Conservation (phyloP, 2,113 vertebrate species). For the Syngnathoides biaculeatus region DNA sequence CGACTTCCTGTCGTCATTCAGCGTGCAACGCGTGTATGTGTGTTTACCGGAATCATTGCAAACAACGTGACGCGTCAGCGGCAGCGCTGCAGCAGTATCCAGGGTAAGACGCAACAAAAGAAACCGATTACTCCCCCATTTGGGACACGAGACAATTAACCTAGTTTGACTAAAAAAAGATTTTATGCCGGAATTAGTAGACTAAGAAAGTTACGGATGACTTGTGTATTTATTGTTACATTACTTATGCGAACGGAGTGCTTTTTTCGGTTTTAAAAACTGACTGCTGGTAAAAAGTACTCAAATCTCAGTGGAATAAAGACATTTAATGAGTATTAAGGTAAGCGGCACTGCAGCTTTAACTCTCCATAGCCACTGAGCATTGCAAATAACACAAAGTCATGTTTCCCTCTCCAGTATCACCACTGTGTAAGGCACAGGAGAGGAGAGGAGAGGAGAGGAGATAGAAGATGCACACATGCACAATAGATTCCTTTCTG, state of each 20-base stretch:
- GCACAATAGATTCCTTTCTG: slow-evolving; percentile 29
- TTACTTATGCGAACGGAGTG: not conserved
- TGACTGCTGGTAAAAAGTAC: slow-evolving; percentile 3
- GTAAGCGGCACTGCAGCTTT: slow-evolving; percentile 65
- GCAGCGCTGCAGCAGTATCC: slow-evolving; percentile 70
- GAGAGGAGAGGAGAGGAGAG: slow-evolving; percentile 35
- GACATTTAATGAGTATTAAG: slow-evolving; percentile 18
- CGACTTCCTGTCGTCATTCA: slow-evolving; percentile 26
- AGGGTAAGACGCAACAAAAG: slow-evolving; percentile 60
- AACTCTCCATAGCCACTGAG: slow-evolving; percentile 58
- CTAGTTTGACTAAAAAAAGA: not conserved
- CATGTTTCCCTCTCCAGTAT: slow-evolving; percentile 53
- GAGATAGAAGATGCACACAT: slow-evolving; percentile 38
- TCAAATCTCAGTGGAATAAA: slow-evolving; percentile 14
- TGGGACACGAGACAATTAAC: not conserved
- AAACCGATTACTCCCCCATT: slow-evolving; percentile 15
- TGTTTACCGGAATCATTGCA: slow-evolving; percentile 61
- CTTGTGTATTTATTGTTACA: not conserved
- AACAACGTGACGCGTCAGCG: slow-evolving; percentile 66
- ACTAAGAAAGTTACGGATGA: slow-evolving; percentile 40
- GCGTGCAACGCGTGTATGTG: slow-evolving; percentile 26
- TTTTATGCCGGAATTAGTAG: not conserved
- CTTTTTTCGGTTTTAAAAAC: not conserved
- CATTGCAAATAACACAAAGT: slow-evolving; percentile 66
- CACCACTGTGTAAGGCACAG: slow-evolving; percentile 39